Base-by-base conservation (phyloP, 2,113 vertebrate genomes). In the Macquaria ambigua region DNA sequence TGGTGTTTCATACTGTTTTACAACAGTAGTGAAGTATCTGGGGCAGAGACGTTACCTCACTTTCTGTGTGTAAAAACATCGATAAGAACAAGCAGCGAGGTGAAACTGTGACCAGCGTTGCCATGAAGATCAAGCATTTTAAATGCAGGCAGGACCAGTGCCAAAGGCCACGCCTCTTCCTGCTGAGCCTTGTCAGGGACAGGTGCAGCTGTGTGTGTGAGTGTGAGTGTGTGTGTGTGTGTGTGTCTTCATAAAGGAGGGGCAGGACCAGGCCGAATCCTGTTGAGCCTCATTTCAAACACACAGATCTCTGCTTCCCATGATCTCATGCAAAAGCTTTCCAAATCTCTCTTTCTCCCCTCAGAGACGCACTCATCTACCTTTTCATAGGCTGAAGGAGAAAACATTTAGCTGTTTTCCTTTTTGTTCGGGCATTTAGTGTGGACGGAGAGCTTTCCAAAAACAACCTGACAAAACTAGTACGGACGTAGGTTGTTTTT, bases 121-220 rank as follows among this genome's bases (percentile, higher is more conserved):
- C 89, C 84, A 92, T 86, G 84, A 87, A 43, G 80, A 93, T 48
- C 41, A 79, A 59, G 77, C 77, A 37, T 87, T 88, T 89, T 76
- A 82, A 93, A 86, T n/a, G 73, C 70, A 72, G 71, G 61, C 76
- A 72, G 91, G 89, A 75, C 55, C 28, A 20, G 74, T 58, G 89
- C 88, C 90, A 92, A 81, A 85, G 67, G 85, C 87, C 86, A 88
- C 90, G 68, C 88, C 94, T 59, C 89, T 90, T 88, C 90, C 90
- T 89, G 84, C 87, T 74, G 83, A 81, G 84, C 70, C 39, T n/a
- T 41, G 81, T 90, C 89, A 87, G 87, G 77, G 83, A 91, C 92
- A 95, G 94, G 93, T 94, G 94, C 91, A 91, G 85, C 83, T 87
- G 88, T 84, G 83, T 73, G 72, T 63, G 56, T 66, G 79, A 77